Base-by-base conservation (phyloP, 2,797 vertebrate species). In the Merluccius polli region DNA sequence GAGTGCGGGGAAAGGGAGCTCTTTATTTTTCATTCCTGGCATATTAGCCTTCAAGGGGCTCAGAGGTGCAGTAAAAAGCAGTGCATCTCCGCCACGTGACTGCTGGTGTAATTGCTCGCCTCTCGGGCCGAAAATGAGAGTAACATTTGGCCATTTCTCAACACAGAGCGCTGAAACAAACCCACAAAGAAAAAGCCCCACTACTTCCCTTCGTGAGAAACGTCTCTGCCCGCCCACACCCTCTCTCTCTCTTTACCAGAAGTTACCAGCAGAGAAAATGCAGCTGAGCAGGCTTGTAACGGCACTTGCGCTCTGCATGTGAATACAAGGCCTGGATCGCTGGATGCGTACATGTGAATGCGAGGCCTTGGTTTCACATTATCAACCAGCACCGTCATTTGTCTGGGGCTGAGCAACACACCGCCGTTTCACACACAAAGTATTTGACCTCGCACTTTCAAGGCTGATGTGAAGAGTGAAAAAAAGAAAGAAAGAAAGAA, bases 151-250 rank as follows among this genome's bases (percentile, higher is more conserved):
- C 91, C 87, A 86, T 91, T 92, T 93, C 88, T 91, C 88, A 90
- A 90, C 80, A 79, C 52, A 21, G 76, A 59, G 81, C 81, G 84
- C 89, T 86, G 82, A 89, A 89, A 81, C 73, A 21, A 91, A 83
- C 90, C 90, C 89, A 44, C 88, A 85, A 27, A 16, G 18, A 86
- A 85, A 59, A 81, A 85, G 84, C 86, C 81, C 82, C 84, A 86
- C 89, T 89, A 92, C 90, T 91, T 92, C 90, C 89, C 86, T 90
- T 92, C 41, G 79, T 81, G 71, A 87, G 87, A 93, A 93, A 87
- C 89, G 89, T 89, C 87, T 87, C 85, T 83, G 85, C 83, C 86
- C 87, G 85, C 90, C 85, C 89, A 89, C 91, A 85, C 82, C 76
- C 13, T 48, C 41, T 48, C 41, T 18, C 38, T 44, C 82, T 80